Base-by-base conservation (phyloP, 30 jellyfish, hydroid and myxozoan species). In the Nemopilema nomurai region DNA sequence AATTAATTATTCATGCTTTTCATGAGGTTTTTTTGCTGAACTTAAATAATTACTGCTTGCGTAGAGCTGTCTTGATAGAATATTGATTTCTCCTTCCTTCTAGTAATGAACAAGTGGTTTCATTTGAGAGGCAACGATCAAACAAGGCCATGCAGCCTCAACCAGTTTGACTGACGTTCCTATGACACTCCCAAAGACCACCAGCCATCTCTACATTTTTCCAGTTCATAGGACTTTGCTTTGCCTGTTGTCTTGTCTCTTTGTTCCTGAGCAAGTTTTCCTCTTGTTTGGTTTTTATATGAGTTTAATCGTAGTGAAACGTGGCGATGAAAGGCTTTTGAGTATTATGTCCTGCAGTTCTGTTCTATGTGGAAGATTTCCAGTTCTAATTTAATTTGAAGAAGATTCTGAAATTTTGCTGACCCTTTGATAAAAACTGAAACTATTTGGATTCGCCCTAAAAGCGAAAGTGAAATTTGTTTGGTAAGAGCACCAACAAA, bases 91-190 rank as follows among this genome's bases (percentile, higher is more conserved):
- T 41, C 57, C 13, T 41, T 41, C 57, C 13, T n/a, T 77, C n/a
- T 49, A 93, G 98, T 93, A 21, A 95, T 95, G 87, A 93, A 93
- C 90, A 93, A 93, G 57, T 93, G 98, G 98, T 84, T 93, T 66
- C 98, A 89, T 70, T 28, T 65, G 67, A 67, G 62, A 67, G 97
- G 98, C 30, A 93, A 93, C 80, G 98, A 93, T 28, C 81, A 70
- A 68, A 64, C 26, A 41, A 70, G 90, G 4, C 96, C 96, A 29
- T 87, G 96, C 67, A 28, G 82, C 21, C 50, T 87, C 30, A 72
- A 87, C 27, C 68, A 49, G 77, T 24, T 50, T 51, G 89, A 85
- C 4, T 85, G 52, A 85, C 4, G 41, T 16, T 19, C 16, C 18
- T 25, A 18, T 17, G 69, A 72, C 29, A 69, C 51, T 18, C 51